Evolutionary conservation across 1,140 invertebrate genomes (phyloP), one percentile per base, ranked within the genome.

Genomic region (Onthophagus taurus): DNA sequence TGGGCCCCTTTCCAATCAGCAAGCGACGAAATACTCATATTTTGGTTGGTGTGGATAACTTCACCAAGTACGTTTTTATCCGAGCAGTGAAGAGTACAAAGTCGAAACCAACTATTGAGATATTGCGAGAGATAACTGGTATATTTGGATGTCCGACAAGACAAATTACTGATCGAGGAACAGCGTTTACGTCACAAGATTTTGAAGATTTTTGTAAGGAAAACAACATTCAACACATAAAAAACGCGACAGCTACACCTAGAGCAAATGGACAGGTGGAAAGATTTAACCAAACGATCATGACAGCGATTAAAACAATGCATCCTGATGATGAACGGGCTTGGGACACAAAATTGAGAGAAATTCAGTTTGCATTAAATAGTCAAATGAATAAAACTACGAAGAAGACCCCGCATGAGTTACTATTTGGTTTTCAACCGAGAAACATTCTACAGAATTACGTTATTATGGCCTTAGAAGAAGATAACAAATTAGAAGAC

Each of bases 1-100:
- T 61, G 9, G 58, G 58, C 1, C 56, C 53, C 3, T 63, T 55
- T 46, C 45, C 55, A 18, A 58, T 45, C 14, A 55, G 51, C 26
- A 55, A 16, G 3, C 31, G 24, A 18, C 33, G 41, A 34, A 53
- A 57, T 30, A 49, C 29, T 16, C 47, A 63, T 41, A 49, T 65
- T 17, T 42, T 68, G 7, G 63, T 64, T 0, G 48, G 52, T 0
- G 48, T 67, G 0, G 64, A 67, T 13, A 54, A 58, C 0, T 67
- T 55, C 36, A 61, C 52, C 0, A 65, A 63, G 46, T 65, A 23
- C 29, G 35, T 49, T 8, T 18, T 42, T 24, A 5, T 38, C 12
- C 21, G 24, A 13, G 12, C 33, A 8, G 16, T 35, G 16, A 16
- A 5, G 20, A 18, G 16, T 4, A 35, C 33, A 1, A 35, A 19